phyloP scores from a whole-genome alignment of 2,888 invertebrate genomes.

The Serripes groenlandicus region DNA sequence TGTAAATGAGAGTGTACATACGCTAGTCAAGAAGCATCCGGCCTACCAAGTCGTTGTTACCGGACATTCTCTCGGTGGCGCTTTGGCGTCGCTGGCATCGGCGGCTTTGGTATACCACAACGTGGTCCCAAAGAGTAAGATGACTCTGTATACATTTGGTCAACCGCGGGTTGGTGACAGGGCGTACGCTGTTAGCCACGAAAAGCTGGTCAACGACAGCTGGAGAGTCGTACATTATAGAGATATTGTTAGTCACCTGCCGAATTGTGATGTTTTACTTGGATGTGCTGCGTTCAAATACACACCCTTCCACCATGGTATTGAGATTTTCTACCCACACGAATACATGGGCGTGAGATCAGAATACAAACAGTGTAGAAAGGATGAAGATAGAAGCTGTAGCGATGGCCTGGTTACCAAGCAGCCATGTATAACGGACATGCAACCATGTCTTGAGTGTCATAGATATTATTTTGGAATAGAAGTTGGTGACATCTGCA shows the following conservation, averaged over 20 bases:
- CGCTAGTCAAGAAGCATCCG: conserved; percentile 29
- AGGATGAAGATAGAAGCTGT: conserved; percentile 47
- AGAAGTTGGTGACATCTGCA: conserved; percentile 25
- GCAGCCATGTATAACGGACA: conserved; percentile 13
- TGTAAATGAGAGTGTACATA: conserved; percentile 8
- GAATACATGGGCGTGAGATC: conserved; percentile 30
- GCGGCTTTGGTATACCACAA: conserved; percentile 32
- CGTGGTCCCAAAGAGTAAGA: conserved; percentile 10
- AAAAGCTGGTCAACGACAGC: conserved; percentile 42
- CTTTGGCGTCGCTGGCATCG: conserved; percentile 46
- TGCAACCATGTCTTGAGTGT: conserved; percentile 6
- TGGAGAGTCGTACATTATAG: conserved; percentile 59
- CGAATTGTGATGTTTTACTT: conserved; percentile 13
- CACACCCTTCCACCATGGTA: conserved; percentile 50
- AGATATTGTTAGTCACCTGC: conserved; percentile 48
- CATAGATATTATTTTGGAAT: conserved; percentile 44
- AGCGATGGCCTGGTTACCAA: conserved; percentile 10
- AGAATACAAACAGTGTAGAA: conserved; percentile 23
- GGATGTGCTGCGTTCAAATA: conserved; percentile 17
- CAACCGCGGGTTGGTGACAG: conserved; percentile 55
- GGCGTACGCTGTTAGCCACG: conserved; percentile 40
- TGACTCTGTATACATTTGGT: conserved; percentile 53
- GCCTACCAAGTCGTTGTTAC: conserved; percentile 44
- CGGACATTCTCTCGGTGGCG: conserved; percentile 58
- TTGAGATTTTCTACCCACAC: conserved; percentile 44